These are phyloP conservation scores for Aurelia coerulea DNA, from an alignment of 30 jellyfish, hydroid and myxozoan species.

Conservation along the genomic window DNA sequence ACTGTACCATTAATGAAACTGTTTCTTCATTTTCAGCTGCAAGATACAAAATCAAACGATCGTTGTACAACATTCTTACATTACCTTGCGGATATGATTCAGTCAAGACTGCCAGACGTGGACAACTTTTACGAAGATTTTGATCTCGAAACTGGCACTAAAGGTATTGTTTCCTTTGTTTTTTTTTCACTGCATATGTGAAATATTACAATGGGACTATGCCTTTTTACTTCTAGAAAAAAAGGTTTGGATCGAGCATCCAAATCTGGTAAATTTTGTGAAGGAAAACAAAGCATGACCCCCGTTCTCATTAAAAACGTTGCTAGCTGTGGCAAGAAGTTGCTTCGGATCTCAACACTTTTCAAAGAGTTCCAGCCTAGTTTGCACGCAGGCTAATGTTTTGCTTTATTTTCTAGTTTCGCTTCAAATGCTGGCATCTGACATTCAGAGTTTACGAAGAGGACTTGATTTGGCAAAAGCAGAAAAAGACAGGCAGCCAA, in stretches of 20 bases:
- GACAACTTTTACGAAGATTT: slow-evolving; percentile 76
- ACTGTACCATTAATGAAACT: too few species aligned
- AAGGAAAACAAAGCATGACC: too few species aligned
- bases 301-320: too few species aligned
- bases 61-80: slow-evolving; percentile 80
- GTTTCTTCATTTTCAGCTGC: slow-evolving; percentile 51
- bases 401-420: slow-evolving; percentile 65
- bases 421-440: slow-evolving; percentile 88
- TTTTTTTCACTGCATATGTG: too few species aligned
- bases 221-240: too few species aligned
- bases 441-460: slow-evolving; percentile 89
- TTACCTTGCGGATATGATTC: slow-evolving; percentile 73
- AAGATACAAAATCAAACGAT: slow-evolving; percentile 87
- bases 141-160: slow-evolving; percentile 76
- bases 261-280: too few species aligned
- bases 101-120: slow-evolving; percentile 67
- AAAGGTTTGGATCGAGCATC: too few species aligned
- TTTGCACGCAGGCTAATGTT: too few species aligned
- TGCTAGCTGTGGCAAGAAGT: too few species aligned
- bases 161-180: slow-evolving; percentile 46
- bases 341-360: too few species aligned
- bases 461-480: slow-evolving; percentile 90
- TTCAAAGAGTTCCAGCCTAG: too few species aligned
- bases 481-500: slow-evolving; percentile 94
- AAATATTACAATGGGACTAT: too few species aligned